A percentile compares a stretch with the other conserved stretches of the same genome.
These are phyloP conservation scores for Pedetes capensis DNA, from an alignment of 2,113 vertebrate species.

Conservation along the genomic window DNA sequence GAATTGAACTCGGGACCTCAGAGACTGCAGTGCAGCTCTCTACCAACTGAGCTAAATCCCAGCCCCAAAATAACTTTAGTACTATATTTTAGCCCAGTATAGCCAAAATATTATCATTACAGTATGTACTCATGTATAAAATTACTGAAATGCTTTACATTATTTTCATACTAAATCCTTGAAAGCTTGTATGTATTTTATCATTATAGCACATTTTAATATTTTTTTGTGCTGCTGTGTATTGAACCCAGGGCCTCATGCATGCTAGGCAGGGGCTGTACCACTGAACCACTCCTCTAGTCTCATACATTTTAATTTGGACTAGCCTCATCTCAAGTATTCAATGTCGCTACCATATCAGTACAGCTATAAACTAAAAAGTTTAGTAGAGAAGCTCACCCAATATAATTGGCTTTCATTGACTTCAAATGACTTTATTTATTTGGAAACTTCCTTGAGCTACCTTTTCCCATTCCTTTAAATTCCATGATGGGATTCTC, in stretches of 20 bases:
- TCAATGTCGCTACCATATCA: not conserved
- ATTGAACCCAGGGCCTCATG: not conserved
- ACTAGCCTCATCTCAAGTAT: not conserved
- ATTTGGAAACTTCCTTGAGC: not conserved
- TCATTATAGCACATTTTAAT: not conserved
- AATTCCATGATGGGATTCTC: not conserved
- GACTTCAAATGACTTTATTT: constrained; percentile 1
- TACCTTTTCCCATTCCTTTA: not conserved
- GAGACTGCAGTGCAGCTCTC: too few species aligned
- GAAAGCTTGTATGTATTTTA: not conserved
- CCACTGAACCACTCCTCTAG: not conserved
- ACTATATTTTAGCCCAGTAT: not conserved
- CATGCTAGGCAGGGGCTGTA: not conserved
- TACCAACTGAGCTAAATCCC: too few species aligned
- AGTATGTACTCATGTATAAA: not conserved
- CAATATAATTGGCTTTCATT: not conserved
- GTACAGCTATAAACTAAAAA: constrained; percentile 13
- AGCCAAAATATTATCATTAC: not conserved
- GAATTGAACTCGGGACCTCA: too few species aligned
- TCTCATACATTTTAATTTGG: not conserved
- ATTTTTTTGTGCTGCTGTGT: not conserved
- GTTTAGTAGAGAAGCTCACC: not conserved
- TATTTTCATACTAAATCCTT: not conserved
- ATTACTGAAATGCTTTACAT: constrained; percentile 16
- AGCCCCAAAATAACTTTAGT: too few species aligned